Base-by-base conservation (phyloP, 92 coral and sea anemone genomes). In the Desmophyllum pertusum region DNA sequence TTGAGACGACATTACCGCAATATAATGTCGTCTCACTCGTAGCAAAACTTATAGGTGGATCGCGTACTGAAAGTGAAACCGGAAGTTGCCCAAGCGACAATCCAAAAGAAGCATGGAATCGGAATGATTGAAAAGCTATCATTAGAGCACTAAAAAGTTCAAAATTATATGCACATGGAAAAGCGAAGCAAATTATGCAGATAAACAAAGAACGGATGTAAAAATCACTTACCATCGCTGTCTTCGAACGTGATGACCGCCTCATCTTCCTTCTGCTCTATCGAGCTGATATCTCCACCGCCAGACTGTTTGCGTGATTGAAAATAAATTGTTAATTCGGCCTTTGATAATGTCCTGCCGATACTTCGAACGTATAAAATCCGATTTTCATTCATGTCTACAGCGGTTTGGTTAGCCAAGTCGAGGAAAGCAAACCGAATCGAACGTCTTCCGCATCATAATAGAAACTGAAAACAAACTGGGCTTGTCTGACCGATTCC, bases 281-380 rank as follows among this genome's bases (percentile, higher is more conserved):
- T 33, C 23, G 45, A 71, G 31, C 70, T 31, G 41, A 83, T 70
- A 75, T 78, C 86, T 31, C 89, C 92, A 14, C 92, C 92, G 51
- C 92, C 92, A 53, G 92, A 84, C 37, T 86, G 88, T 74, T 62
- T 73, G 46, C 33, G 69, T 36, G 83, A 77, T 40, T 89, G 88
- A 42, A 89, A 89, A 74, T 77, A 84, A 35, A 70, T 55, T 73
- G 73, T 70, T 62, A 89, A 70, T 41, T 86, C 78, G 25, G 67
- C 41, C 70, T 39, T 81, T 30, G 86, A 17, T 38, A 70, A 15
- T 40, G 50, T 9, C 35, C 72, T 55, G 31, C 75, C 84, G 74
- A 48, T 21, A 66, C 52, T 75, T 43, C 84, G 84, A 79, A 79
- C 75, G 21, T 46, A 43, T 38, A 67, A 36, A 67, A 79, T 67